Conservation (phyloP, 1,140 invertebrate species). For the Caenorhabditis tropicalis region DNA sequence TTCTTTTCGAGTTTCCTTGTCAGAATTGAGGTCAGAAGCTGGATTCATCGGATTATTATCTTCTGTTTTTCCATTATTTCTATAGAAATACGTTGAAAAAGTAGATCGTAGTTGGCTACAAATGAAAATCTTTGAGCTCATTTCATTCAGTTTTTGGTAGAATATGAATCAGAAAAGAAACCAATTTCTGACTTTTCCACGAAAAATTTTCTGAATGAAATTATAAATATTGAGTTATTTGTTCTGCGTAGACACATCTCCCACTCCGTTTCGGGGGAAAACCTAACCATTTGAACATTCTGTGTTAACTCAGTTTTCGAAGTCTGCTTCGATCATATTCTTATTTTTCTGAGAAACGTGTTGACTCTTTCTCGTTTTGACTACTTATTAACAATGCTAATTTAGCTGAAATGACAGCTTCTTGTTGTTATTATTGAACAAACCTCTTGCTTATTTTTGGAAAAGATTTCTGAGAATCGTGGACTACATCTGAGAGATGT, state of each 20-base stretch:
- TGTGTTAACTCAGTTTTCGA: neutral
- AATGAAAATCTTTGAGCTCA: neutral
- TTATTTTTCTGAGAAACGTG: neutral
- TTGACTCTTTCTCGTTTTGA: neutral
- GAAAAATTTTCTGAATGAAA: neutral
- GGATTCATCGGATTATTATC: too few relatives aligned
- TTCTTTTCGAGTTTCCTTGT: too few relatives aligned
- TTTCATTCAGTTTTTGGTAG: neutral
- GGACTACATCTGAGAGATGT: too few relatives aligned
- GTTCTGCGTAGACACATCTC: neutral
- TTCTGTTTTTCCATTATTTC: too few relatives aligned
- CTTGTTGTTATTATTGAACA: neutral
- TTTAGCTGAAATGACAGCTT: neutral
- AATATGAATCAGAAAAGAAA: neutral
- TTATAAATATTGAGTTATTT: neutral
- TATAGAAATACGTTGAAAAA: neutral
- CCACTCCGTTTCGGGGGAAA: neutral
- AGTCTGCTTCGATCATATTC: neutral
- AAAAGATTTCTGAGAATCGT: too few relatives aligned
- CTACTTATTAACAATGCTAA: slow-evolving; percentile 14
- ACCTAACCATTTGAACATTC: neutral
- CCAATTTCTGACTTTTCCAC: neutral
- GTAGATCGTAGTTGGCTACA: neutral
- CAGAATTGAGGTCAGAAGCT: too few relatives aligned
- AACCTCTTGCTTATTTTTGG: neutral